Base-by-base conservation (phyloP, 2,113 vertebrate species). In the Formicarius rufipectus region DNA sequence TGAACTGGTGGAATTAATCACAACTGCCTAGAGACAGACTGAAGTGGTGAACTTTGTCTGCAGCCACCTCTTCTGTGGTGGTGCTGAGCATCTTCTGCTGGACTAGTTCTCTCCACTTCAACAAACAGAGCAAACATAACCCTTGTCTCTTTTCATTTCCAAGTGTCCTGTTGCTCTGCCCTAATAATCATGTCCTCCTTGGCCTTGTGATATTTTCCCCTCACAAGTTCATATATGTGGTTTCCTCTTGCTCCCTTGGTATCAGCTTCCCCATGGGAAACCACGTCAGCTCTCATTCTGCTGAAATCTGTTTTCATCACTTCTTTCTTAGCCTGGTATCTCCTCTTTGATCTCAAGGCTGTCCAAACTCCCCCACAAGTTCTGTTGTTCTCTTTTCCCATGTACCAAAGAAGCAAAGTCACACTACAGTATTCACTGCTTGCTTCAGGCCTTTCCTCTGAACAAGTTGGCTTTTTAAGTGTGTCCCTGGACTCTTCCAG, bases 1-100 rank as follows among this genome's bases (percentile, higher is more conserved):
- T 95, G 90, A 69, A 83, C 35, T 90, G 78, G 30, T 90, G 67
- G 72, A 76, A 74, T 93, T 94, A 71, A 83, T 84, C 59, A 52
- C 78, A 85, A 35, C 78, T 69, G 72, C 67, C 39, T 69, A 35
- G 53, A 55, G 67, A 40, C 63, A 93, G 67, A 20, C 86, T 58
- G 40, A 83, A 83, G 50, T 50, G 73, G 55, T 91, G 77, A 77
- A 58, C 76, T 78, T 83, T 90, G n/a, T 45, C 64, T 95, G 69
- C 68, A 87, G 49, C 87, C 79, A 2, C 63, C 37, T 90, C 68
- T 76, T 79, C 63, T 67, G 42, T 25, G 77, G 52, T 84, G 73
- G 50, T 68, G 87, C 62, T 69, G 52, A 79, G 40, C 52, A 47
- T 69, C 69, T 93, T 68, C 77, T 90, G 59, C 21, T 79, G 78